Conservation (phyloP, 1,140 invertebrate genomes). For the Solenopsis fugax region DNA sequence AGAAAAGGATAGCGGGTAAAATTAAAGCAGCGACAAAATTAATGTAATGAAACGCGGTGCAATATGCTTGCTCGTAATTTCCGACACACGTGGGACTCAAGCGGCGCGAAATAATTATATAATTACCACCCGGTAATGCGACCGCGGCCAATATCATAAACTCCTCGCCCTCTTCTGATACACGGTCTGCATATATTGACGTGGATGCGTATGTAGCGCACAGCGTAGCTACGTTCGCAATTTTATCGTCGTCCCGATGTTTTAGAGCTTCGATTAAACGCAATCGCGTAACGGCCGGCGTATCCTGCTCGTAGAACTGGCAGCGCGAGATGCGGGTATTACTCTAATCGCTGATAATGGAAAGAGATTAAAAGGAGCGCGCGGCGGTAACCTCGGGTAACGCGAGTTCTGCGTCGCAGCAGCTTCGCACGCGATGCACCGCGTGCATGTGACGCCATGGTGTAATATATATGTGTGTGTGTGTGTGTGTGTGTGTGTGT, state of each 20-base stretch:
- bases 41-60: conserved; percentile 6
- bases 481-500: neutral
- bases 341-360: conserved; percentile 53
- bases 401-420: neutral
- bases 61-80: conserved; percentile 37
- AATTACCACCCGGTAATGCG: conserved; percentile 35
- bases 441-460: neutral
- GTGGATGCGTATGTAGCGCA: neutral
- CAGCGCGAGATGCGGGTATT: conserved; percentile 45
- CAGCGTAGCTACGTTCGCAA: conserved; percentile 5
- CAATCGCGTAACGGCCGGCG: conserved; percentile 29
- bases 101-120: conserved; percentile 52
- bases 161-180: neutral
- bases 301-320: conserved; percentile 37
- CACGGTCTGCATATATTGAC: conserved; percentile 20
- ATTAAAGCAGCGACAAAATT: conserved; percentile 20
- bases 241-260: conserved; percentile 47
- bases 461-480: neutral
- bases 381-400: conserved; percentile 21
- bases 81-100: neutral
- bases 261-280: conserved; percentile 44
- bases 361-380: conserved; percentile 48
- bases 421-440: conserved; percentile 45
- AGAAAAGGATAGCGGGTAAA: neutral
- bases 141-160: conserved; percentile 5